Evolutionary conservation across 2,797 vertebrate genomes (phyloP).

Genomic region (Myioborus miniatus): DNA sequence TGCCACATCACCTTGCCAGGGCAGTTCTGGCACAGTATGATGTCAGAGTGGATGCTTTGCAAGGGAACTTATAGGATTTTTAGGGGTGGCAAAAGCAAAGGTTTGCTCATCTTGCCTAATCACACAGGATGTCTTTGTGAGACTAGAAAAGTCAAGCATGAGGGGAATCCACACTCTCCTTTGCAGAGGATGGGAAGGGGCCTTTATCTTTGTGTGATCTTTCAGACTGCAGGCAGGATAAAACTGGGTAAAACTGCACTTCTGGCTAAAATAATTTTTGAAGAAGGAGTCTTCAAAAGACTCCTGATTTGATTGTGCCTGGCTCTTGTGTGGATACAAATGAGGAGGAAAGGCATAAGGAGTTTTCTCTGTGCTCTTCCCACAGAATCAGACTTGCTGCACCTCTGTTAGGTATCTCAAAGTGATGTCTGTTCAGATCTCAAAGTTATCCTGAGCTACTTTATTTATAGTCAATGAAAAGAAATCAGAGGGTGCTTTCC

Average conservation of each 20-base stretch:
- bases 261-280: conserved; percentile 1
- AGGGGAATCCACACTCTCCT: background rate
- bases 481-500: background rate
- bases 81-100: background rate
- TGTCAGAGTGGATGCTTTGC: background rate
- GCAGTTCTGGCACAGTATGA: background rate
- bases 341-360: background rate
- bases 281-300: background rate
- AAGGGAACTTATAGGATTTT: background rate
- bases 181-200: background rate
- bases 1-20: background rate
- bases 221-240: background rate
- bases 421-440: background rate
- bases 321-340: background rate
- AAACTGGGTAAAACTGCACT: background rate
- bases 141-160: background rate
- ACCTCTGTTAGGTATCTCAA: background rate
- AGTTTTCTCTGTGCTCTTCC: background rate
- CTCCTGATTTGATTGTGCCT: background rate
- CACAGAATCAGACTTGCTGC: background rate
- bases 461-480: background rate
- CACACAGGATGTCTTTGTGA: background rate
- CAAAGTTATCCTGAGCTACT: background rate
- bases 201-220: background rate
- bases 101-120: background rate